Base-by-base conservation (phyloP, 2,888 invertebrate genomes). In the Sericinus montela region DNA sequence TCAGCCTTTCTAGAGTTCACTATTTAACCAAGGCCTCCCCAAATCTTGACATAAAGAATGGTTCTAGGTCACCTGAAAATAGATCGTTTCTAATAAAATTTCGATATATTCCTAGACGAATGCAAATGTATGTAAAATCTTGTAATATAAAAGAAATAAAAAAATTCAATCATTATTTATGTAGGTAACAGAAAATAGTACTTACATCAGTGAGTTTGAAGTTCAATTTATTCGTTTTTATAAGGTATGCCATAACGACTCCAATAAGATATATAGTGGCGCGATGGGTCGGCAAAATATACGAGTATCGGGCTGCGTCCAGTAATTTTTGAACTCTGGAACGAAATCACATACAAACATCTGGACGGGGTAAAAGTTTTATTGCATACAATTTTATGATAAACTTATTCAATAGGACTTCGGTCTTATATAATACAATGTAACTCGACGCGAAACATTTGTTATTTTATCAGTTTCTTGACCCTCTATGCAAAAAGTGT, bases 241-340 rank as follows among this genome's bases (percentile, higher is more conserved):
- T 77, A 35, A 85, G 72, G 62, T 88, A 90, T 0, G 90, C 90
- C 75, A 90, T 80, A 1, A 80, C 64, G n/a, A 91, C 83, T 1
- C 91, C 91, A 50, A 90, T 87, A 3, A 90, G 73, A 65, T 91
- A 91, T 35, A 90, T 89, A 1, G 91, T 90, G 0, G 89, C 85
- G 38, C 91, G 75, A 52, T 91, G 91, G 0, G 89, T 89, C 0
- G 91, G 91, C 39, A 91, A 69, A 25, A 90, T 91, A 67, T 91
- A 91, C 0, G 89, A 89, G 54, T 77, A 86, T 28, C 80, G 73
- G 0, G 90, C 89, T 1, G 90, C 86, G 44, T 89, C 88, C 40
- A 90, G 66, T 1, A 90, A 63, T 54, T 89, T 87, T 42, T 85
- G 85, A 19, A 90, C 83, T 64, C 90, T 90, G 78, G 23, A 76